A percentile compares a stretch with the other conserved stretches of the same genome.
Conservation (phyloP, 1,140 invertebrate genomes). For the Halyomorpha halys region DNA sequence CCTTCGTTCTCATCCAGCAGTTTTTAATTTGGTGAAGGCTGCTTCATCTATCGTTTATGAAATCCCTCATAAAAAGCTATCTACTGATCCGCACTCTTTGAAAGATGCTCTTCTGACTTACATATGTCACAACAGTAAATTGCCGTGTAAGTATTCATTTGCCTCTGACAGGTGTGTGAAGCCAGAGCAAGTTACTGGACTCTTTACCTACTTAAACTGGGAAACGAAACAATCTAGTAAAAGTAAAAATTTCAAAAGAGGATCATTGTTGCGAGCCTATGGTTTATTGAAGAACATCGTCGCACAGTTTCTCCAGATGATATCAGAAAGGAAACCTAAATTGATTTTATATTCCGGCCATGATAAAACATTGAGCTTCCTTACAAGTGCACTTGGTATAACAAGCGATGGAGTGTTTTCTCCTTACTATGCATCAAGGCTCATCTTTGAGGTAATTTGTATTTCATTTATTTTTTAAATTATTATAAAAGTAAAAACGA, state of each 20-base stretch:
- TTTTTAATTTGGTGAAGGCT: constrained; percentile 52
- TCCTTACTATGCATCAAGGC: constrained; percentile 66
- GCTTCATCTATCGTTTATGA: constrained; percentile 48
- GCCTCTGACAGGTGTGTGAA: constrained; percentile 42
- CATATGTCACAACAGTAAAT: constrained; percentile 65
- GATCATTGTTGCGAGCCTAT: constrained; percentile 60
- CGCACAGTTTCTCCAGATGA: constrained; percentile 63
- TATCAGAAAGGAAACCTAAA: constrained; percentile 63
- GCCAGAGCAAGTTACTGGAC: constrained; percentile 55
- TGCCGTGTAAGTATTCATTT: constrained; percentile 50
- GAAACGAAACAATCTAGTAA: constrained; percentile 53
- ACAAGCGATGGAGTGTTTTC: constrained; percentile 47
- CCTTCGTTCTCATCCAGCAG: constrained; percentile 54
- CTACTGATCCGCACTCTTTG: constrained; percentile 53
- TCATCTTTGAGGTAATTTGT: constrained; percentile 61
- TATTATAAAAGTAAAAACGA: not conserved
- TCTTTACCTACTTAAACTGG: constrained; percentile 67
- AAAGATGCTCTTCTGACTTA: constrained; percentile 71
- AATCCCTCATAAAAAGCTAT: constrained; percentile 47
- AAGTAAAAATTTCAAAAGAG: constrained; percentile 50
- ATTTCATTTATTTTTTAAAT: constrained; percentile 11
- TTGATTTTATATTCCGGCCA: constrained; percentile 84
- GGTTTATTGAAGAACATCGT: constrained; percentile 67
- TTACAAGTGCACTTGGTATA: constrained; percentile 66
- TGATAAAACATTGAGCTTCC: constrained; percentile 75